Evolutionary conservation across 2,888 invertebrate species (phyloP), one percentile per base, ranked within the genome.

Genomic region (Heteromyza rotundicornis): DNA sequence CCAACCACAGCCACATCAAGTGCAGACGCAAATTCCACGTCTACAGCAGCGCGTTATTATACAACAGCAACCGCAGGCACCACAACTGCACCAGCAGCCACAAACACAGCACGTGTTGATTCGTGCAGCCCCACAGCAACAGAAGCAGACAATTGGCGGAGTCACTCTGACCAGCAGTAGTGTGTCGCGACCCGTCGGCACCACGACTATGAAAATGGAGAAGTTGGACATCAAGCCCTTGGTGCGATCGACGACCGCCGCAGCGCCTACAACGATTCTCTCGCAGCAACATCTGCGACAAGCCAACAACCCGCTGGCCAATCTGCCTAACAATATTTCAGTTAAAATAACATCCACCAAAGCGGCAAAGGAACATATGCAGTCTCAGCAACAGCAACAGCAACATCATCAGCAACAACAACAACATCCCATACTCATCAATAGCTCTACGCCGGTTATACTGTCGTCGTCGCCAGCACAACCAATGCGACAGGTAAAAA

Each of bases 341-440:
- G 81, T 81, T 1, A 81, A 81, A 67, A 81, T 81, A 16, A 81
- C 81, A 12, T 78, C 80, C 8, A 73, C 80, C 0, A 81, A 81
- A 64, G 69, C 76, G 1, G 73, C 76, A 35, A 80, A 75, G n/a
- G 68, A 72, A 12, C 51, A 66, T 12, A 58, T 62, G 36, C 66
- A 64, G 47, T 27, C n/a, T n/a, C 67, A 60, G n/a, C 61, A 5
- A 56, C 64, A 44, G 57, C 67, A 23, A 63, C 68, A 52, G 61
- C 68, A 63, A 22, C 63, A 62, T 7, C 70, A 68, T 14, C 66
- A 68, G 49, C 66, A 62, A n/a, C 75, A 73, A 32, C 73, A 75
- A 22, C 79, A 74, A 44, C 80, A 79, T 56, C 78, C 80, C 12
- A 78, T 81, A 60, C 62, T 80, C 35, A 81, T 80, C 32, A 81